Conservation (phyloP, 2,888 invertebrate genomes). For the Monoplex corrugatus region DNA sequence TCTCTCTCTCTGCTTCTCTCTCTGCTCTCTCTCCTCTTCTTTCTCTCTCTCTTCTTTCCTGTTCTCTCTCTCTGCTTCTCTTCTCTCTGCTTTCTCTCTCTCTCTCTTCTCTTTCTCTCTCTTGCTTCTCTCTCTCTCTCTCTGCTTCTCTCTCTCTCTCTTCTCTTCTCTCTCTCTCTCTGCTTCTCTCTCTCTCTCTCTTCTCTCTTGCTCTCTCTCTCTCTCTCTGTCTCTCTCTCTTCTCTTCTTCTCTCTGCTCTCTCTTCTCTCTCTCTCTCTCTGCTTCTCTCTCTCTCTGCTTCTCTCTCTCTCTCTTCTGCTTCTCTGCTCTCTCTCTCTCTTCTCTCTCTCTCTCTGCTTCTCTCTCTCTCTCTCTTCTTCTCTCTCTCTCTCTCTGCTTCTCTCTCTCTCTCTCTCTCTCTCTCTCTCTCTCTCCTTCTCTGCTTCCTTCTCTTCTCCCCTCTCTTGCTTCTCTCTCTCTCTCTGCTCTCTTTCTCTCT, state of each 20-base stretch:
- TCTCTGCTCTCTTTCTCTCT: not conserved
- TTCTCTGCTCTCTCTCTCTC: no score
- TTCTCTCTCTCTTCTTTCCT: not conserved
- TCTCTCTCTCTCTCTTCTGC: no score
- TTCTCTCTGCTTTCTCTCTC: no score
- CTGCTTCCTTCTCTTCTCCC: not conserved
- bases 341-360: not conserved
- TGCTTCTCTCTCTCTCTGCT: no score
- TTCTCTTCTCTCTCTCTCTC: not conserved
- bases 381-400: no score
- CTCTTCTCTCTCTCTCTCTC: no score
- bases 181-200: not conserved
- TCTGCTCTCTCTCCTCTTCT: not conserved
- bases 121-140: not conserved
- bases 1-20: not conserved
- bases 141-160: not conserved
- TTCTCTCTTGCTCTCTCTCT: not conserved
- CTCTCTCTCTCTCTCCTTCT: not conserved
- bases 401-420: not conserved
- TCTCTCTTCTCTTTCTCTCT: no score
- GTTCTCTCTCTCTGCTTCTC: not conserved
- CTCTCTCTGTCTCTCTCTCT: not conserved
- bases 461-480: not conserved
- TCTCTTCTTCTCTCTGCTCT: not conserved
- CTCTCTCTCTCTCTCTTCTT: no score